Evolutionary conservation across 2,113 vertebrate species (phyloP), one percentile per base, ranked within the genome.

Genomic region (Albula glossodonta): DNA sequence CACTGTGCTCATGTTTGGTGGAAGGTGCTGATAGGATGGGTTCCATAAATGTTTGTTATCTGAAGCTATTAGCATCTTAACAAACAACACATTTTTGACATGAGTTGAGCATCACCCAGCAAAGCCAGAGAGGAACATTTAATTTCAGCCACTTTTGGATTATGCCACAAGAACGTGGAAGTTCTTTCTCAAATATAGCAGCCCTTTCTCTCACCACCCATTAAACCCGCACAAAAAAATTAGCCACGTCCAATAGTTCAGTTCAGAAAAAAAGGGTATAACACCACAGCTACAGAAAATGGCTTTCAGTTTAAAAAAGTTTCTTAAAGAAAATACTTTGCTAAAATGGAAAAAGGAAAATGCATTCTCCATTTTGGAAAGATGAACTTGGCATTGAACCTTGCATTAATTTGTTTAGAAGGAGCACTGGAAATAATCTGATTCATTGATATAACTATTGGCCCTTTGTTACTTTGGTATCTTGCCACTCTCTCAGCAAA

Each of bases 401-500:
- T 81, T 85, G 78, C 78, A 70, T 66, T 51, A 3, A 66, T 63
- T 81, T 80, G 50, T 53, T 50, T 31, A 79, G 48, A 51, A 79
- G 19, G 48, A 79, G 4, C 22, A 70, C 12, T 50, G 25, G 31
- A 85, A 25, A 80, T 80, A 41, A 77, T 9, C 41, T 49, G 9
- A 31, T 22, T 50, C 5, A 60, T 83, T 50, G 10, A 52, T 78
- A 49, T 78, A 66, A 63, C 9, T 31, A 74, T 50, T 57, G 51
- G 6, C 51, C 25, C 49, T 86, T 82, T 31, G 78, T 57, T 22
- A 60, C 86, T 86, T 83, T 78, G 81, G 85, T 86, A 86, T 86
- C 53, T 56, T 78, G 63, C 80, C 74, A 79, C 60, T 77, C 5
- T 80, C 13, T 70, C 63, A 70, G 51, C 25, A 74, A 12, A 22